Percentiles rank a stretch among this genome's conserved stretches.
Conservation (phyloP, 2,888 invertebrate genomes). For the Melipona beecheii region DNA sequence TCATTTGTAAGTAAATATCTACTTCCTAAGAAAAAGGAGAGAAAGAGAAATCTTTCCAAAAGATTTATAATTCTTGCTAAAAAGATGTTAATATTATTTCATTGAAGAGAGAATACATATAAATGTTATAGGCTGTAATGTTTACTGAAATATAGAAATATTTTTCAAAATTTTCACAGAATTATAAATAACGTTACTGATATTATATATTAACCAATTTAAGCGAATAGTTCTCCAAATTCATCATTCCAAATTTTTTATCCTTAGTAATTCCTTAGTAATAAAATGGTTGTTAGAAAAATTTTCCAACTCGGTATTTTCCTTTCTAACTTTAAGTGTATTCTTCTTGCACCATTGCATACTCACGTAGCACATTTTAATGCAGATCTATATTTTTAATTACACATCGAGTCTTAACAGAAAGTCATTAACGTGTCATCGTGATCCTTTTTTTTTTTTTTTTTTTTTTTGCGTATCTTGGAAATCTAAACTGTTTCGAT, state of each 20-base stretch:
- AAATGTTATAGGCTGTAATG: background rate
- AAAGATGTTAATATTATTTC: background rate
- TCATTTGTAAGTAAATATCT: background rate
- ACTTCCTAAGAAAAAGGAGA: background rate
- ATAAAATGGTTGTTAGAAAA: background rate
- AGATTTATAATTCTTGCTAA: background rate
- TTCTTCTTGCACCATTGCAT: background rate
- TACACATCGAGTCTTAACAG: background rate
- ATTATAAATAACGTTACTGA: too few relatives aligned
- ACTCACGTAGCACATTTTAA: slow-evolving; percentile 1
- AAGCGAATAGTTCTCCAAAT: too few relatives aligned
- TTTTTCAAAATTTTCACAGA: too few relatives aligned
- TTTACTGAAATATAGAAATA: too few relatives aligned
- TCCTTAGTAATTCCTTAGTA: too few relatives aligned
- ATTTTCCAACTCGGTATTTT: background rate
- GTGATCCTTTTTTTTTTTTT: background rate
- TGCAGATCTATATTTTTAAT: slow-evolving; percentile 1
- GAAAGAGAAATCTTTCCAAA: background rate
- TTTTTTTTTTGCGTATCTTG: background rate
- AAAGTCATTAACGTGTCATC: background rate
- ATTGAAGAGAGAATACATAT: background rate
- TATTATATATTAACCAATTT: too few relatives aligned
- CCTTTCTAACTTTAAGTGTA: background rate
- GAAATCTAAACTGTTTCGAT: slow-evolving; percentile 6
- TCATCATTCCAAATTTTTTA: too few relatives aligned